Percentiles rank a stretch among this genome's conserved stretches.
phyloP scores from a whole-genome alignment of 2,888 invertebrate genomes.

The Idaea dimidiata region DNA sequence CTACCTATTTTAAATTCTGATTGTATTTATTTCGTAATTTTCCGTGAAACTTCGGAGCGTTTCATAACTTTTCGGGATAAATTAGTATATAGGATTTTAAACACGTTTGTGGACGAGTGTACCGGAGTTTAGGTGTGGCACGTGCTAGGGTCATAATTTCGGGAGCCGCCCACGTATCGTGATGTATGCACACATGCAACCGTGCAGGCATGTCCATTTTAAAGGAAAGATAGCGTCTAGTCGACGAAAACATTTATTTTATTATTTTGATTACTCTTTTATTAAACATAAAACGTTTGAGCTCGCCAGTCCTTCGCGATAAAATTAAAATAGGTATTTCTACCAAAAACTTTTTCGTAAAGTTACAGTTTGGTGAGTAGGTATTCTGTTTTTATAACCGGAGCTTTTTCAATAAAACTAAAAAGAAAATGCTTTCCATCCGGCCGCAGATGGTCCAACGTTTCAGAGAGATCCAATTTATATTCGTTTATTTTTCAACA shows the following conservation, averaged over 20 bases:
- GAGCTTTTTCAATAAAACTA: background rate
- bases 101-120: too few relatives aligned
- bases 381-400: background rate
- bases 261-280: background rate
- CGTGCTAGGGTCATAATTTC: background rate
- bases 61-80: background rate
- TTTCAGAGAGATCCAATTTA: background rate
- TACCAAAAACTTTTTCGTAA: background rate
- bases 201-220: background rate
- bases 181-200: background rate
- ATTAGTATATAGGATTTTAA: too few relatives aligned
- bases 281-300: background rate
- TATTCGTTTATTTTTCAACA: background rate
- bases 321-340: background rate
- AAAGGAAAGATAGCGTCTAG: background rate
- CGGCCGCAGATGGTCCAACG: background rate
- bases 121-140: background rate
- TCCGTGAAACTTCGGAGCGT: background rate
- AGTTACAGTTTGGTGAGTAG: background rate
- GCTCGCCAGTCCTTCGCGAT: background rate
- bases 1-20: background rate
- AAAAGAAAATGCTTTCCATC: background rate
- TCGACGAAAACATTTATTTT: background rate
- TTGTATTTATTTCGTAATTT: background rate
- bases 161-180: background rate